Percentiles rank a stretch among this genome's conserved stretches.
phyloP scores from a whole-genome alignment of 35 echinoderm and acorn worm species.

The Amphiura filiformis region DNA sequence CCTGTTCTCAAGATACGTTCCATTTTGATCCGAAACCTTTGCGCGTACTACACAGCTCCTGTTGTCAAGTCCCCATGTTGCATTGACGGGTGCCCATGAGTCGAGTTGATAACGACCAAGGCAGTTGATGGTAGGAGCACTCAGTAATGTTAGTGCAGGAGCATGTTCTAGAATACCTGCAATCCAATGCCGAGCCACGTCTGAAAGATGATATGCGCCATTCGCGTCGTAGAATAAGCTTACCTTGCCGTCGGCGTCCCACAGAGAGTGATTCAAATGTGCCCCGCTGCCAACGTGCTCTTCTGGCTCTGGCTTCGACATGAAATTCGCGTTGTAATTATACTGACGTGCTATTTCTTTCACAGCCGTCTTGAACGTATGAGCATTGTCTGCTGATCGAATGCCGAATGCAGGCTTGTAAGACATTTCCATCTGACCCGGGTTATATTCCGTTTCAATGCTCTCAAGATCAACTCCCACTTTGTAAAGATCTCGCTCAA shows the following conservation, averaged over 20 bases:
- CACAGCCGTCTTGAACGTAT: slow-evolving; percentile 59
- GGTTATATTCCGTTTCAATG: slow-evolving; percentile 47
- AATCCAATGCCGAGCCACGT: slow-evolving; percentile 60
- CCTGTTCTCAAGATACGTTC: slow-evolving; percentile 75
- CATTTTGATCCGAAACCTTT: slow-evolving; percentile 41
- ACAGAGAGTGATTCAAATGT: slow-evolving; percentile 74
- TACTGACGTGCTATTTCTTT: slow-evolving; percentile 72
- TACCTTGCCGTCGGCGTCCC: slow-evolving; percentile 50
- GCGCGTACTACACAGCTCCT: slow-evolving; percentile 56
- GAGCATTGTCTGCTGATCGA: slow-evolving; percentile 62
- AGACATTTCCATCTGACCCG: slow-evolving; percentile 66
- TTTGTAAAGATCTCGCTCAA: not conserved
- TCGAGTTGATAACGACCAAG: slow-evolving; percentile 1
- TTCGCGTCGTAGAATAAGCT: slow-evolving; percentile 49
- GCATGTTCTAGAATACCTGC: slow-evolving; percentile 76
- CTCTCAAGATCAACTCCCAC: slow-evolving; percentile 64
- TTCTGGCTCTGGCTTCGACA: slow-evolving; percentile 55
- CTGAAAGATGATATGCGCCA: slow-evolving; percentile 32
- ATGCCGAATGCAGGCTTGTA: slow-evolving; percentile 70
- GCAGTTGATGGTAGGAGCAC: slow-evolving; percentile 66
- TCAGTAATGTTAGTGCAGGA: slow-evolving; percentile 44
- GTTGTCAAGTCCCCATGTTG: slow-evolving; percentile 74
- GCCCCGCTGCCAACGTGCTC: not conserved
- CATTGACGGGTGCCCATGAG: slow-evolving; percentile 44
- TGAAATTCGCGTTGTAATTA: slow-evolving; percentile 55